phyloP scores from a whole-genome alignment of 2,113 vertebrate genomes.

The Dromaius novaehollandiae region DNA sequence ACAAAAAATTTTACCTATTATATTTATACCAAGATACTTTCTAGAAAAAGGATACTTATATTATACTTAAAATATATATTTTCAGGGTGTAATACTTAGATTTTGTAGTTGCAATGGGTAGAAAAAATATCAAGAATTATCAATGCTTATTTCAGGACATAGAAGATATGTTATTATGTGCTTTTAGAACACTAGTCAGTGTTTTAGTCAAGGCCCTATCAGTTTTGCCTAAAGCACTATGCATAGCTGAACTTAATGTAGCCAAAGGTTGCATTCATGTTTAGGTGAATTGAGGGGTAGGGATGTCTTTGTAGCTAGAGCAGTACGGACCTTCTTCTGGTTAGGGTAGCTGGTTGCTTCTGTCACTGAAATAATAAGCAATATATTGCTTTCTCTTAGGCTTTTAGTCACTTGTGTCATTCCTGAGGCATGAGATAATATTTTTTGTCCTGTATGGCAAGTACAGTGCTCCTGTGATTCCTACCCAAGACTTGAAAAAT shows the following conservation, averaged over 20 bases:
- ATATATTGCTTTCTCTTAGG: background rate
- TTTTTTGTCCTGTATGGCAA: background rate
- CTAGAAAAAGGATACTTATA: background rate
- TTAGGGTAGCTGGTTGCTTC: background rate
- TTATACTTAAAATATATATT: background rate
- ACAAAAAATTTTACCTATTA: background rate
- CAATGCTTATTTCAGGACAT: background rate
- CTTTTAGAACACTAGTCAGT: background rate
- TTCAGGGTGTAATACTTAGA: background rate
- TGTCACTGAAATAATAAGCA: background rate
- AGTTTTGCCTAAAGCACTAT: background rate
- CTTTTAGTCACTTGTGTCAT: background rate
- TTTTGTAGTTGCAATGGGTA: background rate
- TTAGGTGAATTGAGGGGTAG: background rate
- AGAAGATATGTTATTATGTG: background rate
- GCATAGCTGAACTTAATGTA: background rate
- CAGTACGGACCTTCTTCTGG: fast-evolving
- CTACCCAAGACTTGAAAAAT: background rate
- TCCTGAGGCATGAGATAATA: background rate
- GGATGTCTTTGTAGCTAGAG: background rate
- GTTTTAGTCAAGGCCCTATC: background rate
- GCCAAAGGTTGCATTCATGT: background rate
- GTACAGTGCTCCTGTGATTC: background rate
- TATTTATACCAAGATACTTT: background rate
- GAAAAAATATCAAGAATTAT: background rate